Percentiles rank a stretch among this genome's conserved stretches.
Conservation (phyloP, 2,888 invertebrate genomes). For the Pelosia muscerda region DNA sequence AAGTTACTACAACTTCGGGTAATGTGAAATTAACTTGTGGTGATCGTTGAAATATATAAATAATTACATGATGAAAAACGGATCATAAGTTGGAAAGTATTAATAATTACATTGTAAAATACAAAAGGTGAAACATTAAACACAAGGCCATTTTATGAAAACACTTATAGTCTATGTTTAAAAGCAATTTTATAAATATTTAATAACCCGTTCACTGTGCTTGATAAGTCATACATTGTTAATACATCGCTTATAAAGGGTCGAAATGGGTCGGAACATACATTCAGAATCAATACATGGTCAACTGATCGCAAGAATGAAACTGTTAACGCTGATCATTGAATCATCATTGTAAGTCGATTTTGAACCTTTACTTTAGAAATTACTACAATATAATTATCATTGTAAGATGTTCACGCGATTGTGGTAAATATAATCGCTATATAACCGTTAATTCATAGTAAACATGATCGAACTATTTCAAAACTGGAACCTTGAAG, state of each 20-base stretch:
- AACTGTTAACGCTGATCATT: not conserved
- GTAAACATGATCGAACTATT: not conserved
- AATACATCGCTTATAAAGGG: not conserved
- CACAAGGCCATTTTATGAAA: not conserved
- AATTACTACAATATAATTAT: not conserved
- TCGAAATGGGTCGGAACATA: not conserved
- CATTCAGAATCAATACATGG: not conserved
- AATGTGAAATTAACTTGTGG: no score
- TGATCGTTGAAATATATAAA: no score
- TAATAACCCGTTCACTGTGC: conserved; percentile 14
- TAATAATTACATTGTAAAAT: not conserved
- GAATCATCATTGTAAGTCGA: not conserved
- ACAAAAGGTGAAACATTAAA: not conserved
- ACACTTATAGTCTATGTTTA: not conserved
- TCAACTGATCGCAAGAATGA: not conserved
- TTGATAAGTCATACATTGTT: conserved; percentile 6
- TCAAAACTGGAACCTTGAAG: not conserved
- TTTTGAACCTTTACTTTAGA: not conserved
- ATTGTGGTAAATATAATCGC: no score
- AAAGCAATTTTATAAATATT: conserved; percentile 25
- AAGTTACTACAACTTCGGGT: no score
- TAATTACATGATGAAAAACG: no score
- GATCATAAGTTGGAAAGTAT: no score
- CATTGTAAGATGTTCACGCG: not conserved
- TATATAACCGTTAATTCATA: not conserved